Conservation (phyloP, 2,797 vertebrate genomes). For the Stomatorhinus walkeri region DNA sequence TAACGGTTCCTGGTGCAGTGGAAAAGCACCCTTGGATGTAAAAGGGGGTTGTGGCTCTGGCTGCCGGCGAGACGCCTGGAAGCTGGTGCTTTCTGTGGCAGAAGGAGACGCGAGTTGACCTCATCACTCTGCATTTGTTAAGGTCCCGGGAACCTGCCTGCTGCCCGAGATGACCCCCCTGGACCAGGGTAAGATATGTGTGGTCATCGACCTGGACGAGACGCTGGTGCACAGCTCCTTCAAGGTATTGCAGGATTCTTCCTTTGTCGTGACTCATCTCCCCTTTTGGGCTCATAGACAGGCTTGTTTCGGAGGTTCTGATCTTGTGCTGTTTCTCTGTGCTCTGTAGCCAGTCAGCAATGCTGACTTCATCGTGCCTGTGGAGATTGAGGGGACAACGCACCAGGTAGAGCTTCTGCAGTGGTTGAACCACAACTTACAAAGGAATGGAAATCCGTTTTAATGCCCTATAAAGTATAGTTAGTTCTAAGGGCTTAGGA, state of each 20-base stretch:
- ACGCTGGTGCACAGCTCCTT: slow-evolving; percentile 81
- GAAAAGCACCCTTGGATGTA: background rate
- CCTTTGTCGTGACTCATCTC: background rate
- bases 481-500: background rate
- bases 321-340: slow-evolving; percentile 37
- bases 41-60: background rate
- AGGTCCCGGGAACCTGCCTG: slow-evolving; percentile 66
- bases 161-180: slow-evolving; percentile 71
- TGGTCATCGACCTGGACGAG: slow-evolving; percentile 83
- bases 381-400: slow-evolving; percentile 83
- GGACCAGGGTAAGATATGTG: slow-evolving; percentile 77
- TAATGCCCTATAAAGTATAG: background rate
- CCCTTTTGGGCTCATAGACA: background rate
- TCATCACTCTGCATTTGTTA: slow-evolving; percentile 30
- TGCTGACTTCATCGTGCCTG: slow-evolving; percentile 82
- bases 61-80: background rate
- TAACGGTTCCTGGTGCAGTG: background rate
- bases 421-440: background rate
- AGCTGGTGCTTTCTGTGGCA: background rate
- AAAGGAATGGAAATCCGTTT: background rate
- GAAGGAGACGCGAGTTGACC: background rate
- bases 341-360: slow-evolving; percentile 74
- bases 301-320: background rate
- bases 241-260: slow-evolving; percentile 60
- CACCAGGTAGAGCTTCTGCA: slow-evolving; percentile 67